Conservation (phyloP, 92 coral and sea anemone species). For the Virgularia gustaviana region DNA sequence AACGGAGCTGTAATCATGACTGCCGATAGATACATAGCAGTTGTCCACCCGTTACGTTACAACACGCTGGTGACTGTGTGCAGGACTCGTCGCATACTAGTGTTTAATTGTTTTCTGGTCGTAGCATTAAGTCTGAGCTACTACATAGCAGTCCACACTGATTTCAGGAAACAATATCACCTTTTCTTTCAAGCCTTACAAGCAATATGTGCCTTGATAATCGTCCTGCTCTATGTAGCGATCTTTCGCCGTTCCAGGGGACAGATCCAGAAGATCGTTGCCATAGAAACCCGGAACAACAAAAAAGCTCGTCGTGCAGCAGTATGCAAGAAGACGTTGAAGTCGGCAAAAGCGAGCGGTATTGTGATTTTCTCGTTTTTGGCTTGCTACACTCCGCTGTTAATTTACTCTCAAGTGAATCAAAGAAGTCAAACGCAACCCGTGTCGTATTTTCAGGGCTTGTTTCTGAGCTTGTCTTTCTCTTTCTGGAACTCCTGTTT, state of each 20-base stretch:
- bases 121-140: background rate
- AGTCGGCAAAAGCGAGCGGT: conserved; percentile 9
- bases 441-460: too few relatives aligned
- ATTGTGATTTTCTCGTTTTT: conserved; percentile 2
- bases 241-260: background rate
- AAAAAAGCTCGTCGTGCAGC: background rate
- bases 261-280: background rate
- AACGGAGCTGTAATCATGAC: conserved; percentile 10
- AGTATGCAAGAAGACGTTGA: background rate
- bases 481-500: background rate
- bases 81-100: conserved; percentile 10
- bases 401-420: too few relatives aligned
- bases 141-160: background rate
- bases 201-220: background rate
- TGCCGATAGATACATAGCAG: conserved; percentile 3
- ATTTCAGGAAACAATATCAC: background rate
- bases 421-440: too few relatives aligned
- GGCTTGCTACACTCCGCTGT: background rate
- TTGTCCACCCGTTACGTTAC: conserved; percentile 19
- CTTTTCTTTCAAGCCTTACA: background rate
- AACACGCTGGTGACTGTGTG: background rate
- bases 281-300: background rate
- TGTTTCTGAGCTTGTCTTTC: background rate
- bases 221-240: background rate
- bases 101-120: background rate